phyloP scores from a whole-genome alignment of 1,140 invertebrate species.

The Orchestia grillus region DNA sequence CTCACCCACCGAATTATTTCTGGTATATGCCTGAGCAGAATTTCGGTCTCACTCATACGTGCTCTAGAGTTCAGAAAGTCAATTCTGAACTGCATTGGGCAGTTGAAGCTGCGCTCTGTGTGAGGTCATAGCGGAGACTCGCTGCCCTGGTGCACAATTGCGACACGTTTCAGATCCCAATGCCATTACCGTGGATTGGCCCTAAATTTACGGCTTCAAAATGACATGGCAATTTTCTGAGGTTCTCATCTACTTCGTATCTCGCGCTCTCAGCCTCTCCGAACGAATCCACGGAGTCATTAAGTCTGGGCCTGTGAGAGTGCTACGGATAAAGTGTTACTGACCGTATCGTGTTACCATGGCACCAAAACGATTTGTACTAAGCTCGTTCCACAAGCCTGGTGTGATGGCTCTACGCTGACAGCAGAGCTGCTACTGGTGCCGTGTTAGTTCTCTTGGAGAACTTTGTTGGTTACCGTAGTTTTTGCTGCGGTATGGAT shows the following conservation, averaged over 20 bases:
- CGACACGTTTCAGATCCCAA: slow-evolving; percentile 3
- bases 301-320: neutral
- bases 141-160: neutral
- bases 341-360: neutral
- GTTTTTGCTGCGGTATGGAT: too few relatives aligned
- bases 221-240: slow-evolving; percentile 15
- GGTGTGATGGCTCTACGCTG: neutral
- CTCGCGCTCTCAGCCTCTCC: neutral
- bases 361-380: too few relatives aligned
- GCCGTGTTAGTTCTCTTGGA: too few relatives aligned
- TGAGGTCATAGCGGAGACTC: neutral
- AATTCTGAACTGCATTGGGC: neutral
- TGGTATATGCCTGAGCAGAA: too few relatives aligned
- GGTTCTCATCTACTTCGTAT: slow-evolving; percentile 24
- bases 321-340: neutral
- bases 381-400: too few relatives aligned
- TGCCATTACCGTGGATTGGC: slow-evolving; percentile 42
- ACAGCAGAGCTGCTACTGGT: neutral
- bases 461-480: too few relatives aligned
- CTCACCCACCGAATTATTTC: too few relatives aligned
- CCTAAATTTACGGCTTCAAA: slow-evolving; percentile 7
- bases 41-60: too few relatives aligned
- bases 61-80: neutral
- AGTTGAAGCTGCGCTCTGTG: neutral
- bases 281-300: neutral